Conservation (phyloP, 1,140 invertebrate genomes). For the Condylostylus longicornis region DNA sequence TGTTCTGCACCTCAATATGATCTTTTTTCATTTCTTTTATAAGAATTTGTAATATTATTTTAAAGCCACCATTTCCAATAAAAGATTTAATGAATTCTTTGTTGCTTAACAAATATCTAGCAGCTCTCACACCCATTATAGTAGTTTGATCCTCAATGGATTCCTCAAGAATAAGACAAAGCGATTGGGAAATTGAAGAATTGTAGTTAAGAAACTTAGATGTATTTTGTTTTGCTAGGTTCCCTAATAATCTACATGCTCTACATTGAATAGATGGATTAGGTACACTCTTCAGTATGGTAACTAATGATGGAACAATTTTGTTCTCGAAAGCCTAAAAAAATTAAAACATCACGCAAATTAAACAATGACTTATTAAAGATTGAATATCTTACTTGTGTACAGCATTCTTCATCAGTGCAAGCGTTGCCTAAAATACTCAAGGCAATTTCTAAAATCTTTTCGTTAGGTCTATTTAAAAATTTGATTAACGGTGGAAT, state of each 20-base stretch:
- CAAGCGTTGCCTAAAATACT: slow-evolving; percentile 39
- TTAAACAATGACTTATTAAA: neutral
- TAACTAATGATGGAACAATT: slow-evolving; percentile 18
- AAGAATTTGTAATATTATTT: slow-evolving; percentile 22
- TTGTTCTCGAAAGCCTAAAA: slow-evolving; percentile 22
- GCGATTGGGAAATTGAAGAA: slow-evolving; percentile 20
- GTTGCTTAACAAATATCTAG: slow-evolving; percentile 20
- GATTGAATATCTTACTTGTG: slow-evolving; percentile 15
- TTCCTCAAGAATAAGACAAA: slow-evolving; percentile 27
- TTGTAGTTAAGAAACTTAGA: slow-evolving; percentile 14
- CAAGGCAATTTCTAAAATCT: slow-evolving; percentile 33
- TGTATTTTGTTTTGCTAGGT: slow-evolving; percentile 24
- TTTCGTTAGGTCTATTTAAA: slow-evolving; percentile 22
- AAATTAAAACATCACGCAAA: neutral
- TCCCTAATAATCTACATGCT: slow-evolving; percentile 26
- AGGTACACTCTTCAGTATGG: slow-evolving; percentile 27
- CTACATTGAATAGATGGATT: slow-evolving; percentile 27
- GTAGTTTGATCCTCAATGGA: slow-evolving; percentile 22
- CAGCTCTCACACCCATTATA: slow-evolving; percentile 27
- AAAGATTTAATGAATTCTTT: slow-evolving; percentile 24
- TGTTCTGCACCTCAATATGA: slow-evolving; percentile 11
- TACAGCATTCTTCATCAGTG: slow-evolving; percentile 27
- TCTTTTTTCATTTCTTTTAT: slow-evolving; percentile 24
- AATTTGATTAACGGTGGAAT: slow-evolving; percentile 22
- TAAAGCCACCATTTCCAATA: slow-evolving; percentile 18